phyloP scores from a whole-genome alignment of 2,888 invertebrate genomes.

The Cotesia congregata region DNA sequence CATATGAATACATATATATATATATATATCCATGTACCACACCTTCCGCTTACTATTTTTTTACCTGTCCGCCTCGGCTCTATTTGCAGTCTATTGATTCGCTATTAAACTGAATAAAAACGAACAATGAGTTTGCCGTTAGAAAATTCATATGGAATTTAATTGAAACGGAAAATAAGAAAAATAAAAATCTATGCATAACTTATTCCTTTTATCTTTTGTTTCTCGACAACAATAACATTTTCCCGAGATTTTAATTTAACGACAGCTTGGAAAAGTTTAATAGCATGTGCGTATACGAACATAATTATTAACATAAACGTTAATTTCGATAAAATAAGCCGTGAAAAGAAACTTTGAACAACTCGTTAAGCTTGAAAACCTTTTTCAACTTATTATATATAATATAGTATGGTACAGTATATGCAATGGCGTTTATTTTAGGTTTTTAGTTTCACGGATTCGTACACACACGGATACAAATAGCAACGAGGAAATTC shows the following conservation, averaged over 20 bases:
- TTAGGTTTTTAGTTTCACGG: background rate
- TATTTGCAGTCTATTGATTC: constrained; percentile 28
- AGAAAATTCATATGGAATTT: constrained; percentile 4
- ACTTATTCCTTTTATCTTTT: too few species aligned
- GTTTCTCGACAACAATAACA: too few species aligned
- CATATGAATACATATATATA: background rate
- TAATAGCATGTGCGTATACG: background rate
- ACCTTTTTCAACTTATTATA: background rate
- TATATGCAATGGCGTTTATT: background rate
- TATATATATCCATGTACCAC: background rate
- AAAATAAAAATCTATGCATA: too few species aligned
- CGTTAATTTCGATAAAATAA: constrained; percentile 10
- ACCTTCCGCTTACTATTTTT: constrained; percentile 4
- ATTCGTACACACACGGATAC: background rate
- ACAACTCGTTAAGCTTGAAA: constrained; percentile 11
- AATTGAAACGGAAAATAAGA: background rate
- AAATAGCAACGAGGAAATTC: constrained; percentile 10
- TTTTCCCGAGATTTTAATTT: background rate
- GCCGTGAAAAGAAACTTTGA: constrained; percentile 15
- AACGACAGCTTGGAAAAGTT: background rate
- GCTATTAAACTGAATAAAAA: constrained; percentile 14
- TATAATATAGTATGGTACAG: background rate
- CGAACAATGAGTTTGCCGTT: background rate
- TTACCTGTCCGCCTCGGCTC: constrained; percentile 15
- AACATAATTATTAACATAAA: background rate